Evolutionary conservation across 2,888 invertebrate genomes (phyloP).

Genomic region (Ectropis crepuscularia): DNA sequence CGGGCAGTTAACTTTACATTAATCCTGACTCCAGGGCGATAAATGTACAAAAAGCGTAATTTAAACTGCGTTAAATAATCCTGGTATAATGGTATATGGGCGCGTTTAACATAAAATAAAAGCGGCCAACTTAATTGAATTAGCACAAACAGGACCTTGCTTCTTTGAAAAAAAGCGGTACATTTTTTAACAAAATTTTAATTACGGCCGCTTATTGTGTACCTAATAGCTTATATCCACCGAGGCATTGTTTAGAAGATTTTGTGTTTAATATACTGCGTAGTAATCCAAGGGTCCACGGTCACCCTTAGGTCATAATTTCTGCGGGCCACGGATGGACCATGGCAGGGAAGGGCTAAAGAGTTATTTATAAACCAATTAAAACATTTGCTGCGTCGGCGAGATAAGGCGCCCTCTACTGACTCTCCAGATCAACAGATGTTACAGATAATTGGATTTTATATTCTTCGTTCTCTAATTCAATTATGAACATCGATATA

Average conservation of each 20-base stretch:
- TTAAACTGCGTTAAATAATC: slow-evolving; percentile 23
- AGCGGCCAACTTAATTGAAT: slow-evolving; percentile 27
- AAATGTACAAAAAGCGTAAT: slow-evolving; percentile 18
- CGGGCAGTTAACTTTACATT: slow-evolving; percentile 9
- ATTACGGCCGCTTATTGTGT: slow-evolving; percentile 53
- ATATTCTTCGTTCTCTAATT: slow-evolving; percentile 31
- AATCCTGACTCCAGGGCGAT: slow-evolving; percentile 9
- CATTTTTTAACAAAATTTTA: slow-evolving; percentile 48
- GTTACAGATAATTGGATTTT: slow-evolving; percentile 34
- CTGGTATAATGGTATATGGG: slow-evolving; percentile 15
- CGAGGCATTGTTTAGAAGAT: slow-evolving; percentile 64
- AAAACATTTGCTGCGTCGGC: slow-evolving; percentile 74
- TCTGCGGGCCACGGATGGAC: slow-evolving; percentile 48
- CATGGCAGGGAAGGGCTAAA: slow-evolving; percentile 64
- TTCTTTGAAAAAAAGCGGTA: slow-evolving; percentile 42
- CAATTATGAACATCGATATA: slow-evolving; percentile 27
- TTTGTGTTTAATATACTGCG: slow-evolving; percentile 58
- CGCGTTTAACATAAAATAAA: slow-evolving; percentile 32
- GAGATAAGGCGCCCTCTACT: slow-evolving; percentile 46
- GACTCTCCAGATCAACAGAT: slow-evolving; percentile 24
- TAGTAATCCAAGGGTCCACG: slow-evolving; percentile 50
- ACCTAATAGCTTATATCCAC: slow-evolving; percentile 49
- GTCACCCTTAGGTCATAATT: slow-evolving; percentile 72
- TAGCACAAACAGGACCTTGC: slow-evolving; percentile 30
- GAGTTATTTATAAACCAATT: slow-evolving; percentile 83